Evolutionary conservation across 2,113 vertebrate genomes (phyloP).

Genomic region (Colaptes auratus): DNA sequence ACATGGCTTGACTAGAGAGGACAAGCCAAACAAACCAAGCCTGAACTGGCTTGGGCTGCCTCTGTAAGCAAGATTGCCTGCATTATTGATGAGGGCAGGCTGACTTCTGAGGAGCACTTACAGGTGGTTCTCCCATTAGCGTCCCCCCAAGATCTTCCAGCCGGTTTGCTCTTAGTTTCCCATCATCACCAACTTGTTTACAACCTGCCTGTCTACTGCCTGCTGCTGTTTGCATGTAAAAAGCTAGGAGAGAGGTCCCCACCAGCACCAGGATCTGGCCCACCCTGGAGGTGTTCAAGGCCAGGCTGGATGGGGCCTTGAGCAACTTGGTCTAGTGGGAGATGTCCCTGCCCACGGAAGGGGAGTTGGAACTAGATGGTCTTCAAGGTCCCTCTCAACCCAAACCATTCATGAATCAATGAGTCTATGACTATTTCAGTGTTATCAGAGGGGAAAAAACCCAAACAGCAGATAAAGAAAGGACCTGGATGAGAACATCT

Average conservation of each 20-base stretch:
- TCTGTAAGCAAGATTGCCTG: background rate
- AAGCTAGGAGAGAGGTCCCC: fast-evolving
- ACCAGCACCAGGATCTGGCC: background rate
- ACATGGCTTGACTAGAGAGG: background rate
- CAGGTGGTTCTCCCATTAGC: background rate
- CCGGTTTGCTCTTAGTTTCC: background rate
- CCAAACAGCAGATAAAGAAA: no score
- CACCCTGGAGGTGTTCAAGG: background rate
- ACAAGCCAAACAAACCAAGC: background rate
- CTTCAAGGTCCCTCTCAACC: no score
- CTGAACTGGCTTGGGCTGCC: background rate
- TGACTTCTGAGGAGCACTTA: background rate
- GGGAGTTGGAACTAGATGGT: no score
- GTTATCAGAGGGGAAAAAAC: no score
- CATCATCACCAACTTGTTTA: background rate
- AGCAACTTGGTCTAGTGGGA: no score
- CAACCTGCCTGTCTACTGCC: background rate
- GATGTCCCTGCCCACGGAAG: no score
- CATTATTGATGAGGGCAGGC: background rate
- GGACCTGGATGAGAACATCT: no score
- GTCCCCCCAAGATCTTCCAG: background rate
- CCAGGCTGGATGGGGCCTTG: no score
- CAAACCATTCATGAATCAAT: no score
- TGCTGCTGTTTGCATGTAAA: background rate
- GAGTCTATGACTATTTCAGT: no score